phyloP scores from a whole-genome alignment of 1,140 invertebrate species.

The Scylla paramamosain region DNA sequence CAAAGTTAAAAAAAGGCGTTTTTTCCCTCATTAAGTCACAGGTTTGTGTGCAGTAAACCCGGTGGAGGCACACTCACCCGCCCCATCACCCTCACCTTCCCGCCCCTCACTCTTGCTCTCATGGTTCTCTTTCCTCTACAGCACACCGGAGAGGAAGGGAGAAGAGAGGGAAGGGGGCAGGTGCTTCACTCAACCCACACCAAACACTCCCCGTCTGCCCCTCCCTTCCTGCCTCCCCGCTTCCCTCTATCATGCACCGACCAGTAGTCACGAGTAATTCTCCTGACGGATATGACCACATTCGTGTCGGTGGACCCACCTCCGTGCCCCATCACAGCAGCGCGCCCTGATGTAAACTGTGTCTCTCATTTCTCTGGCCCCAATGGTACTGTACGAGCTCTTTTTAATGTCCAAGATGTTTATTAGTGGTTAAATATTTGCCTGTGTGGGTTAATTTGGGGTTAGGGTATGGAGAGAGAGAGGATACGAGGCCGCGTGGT shows the following conservation, averaged over 20 bases:
- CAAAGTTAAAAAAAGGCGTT: background rate
- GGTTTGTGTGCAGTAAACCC: background rate
- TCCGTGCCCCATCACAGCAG: slow-evolving; percentile 39
- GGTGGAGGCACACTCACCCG: background rate
- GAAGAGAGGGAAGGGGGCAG: no score
- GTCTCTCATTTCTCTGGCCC: slow-evolving; percentile 6
- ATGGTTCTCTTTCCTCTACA: background rate
- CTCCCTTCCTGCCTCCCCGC: background rate
- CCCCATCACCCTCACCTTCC: background rate
- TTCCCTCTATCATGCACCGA: slow-evolving; percentile 41
- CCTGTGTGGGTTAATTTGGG: background rate
- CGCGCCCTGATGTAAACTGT: background rate
- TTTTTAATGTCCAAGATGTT: slow-evolving; percentile 24
- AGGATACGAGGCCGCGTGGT: background rate
- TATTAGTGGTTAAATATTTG: slow-evolving; percentile 24
- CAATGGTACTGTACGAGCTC: slow-evolving; percentile 20
- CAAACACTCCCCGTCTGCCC: background rate
- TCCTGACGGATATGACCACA: slow-evolving; percentile 35
- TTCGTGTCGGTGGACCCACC: slow-evolving; percentile 32
- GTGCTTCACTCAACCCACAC: background rate
- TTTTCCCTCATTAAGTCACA: background rate
- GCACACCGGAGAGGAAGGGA: background rate
- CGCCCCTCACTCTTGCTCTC: background rate
- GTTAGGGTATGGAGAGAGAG: background rate
- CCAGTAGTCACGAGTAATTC: slow-evolving; percentile 41